phyloP scores from a whole-genome alignment of 1,140 invertebrate species.

The Chelonus insularis region DNA sequence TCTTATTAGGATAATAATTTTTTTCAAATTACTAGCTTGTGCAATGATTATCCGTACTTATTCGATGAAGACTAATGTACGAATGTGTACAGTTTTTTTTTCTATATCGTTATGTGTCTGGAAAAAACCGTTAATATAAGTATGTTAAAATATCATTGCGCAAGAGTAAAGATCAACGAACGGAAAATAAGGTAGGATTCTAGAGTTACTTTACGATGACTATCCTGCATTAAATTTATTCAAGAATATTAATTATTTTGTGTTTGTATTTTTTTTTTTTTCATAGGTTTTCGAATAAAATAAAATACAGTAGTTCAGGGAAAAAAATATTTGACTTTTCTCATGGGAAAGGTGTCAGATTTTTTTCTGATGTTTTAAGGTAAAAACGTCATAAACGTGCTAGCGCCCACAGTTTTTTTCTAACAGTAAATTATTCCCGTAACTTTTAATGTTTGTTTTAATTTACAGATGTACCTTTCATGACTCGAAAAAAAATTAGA shows the following conservation, averaged over 20 bases:
- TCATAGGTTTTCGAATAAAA: too few relatives aligned
- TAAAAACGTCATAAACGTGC: too few relatives aligned
- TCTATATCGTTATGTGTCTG: not conserved
- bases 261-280: not conserved
- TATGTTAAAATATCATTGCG: constrained; percentile 4
- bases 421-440: too few relatives aligned
- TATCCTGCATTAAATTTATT: not conserved
- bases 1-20: constrained; percentile 18
- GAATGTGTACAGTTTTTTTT: not conserved
- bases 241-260: constrained; percentile 7
- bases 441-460: too few relatives aligned
- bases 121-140: constrained; percentile 14
- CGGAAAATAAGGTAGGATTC: not conserved
- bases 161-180: constrained; percentile 9
- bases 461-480: too few relatives aligned
- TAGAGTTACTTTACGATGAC: not conserved
- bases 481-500: too few relatives aligned
- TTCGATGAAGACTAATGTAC: constrained; percentile 10
- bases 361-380: too few relatives aligned
- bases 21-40: constrained; percentile 13
- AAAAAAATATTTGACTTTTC: too few relatives aligned
- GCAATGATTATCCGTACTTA: constrained; percentile 18
- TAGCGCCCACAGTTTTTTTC: too few relatives aligned
- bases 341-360: too few relatives aligned
- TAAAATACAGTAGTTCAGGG: too few relatives aligned